Evolutionary conservation across 2,113 vertebrate genomes (phyloP), one percentile per base, ranked within the genome.

Genomic region (Gila orcuttii): DNA sequence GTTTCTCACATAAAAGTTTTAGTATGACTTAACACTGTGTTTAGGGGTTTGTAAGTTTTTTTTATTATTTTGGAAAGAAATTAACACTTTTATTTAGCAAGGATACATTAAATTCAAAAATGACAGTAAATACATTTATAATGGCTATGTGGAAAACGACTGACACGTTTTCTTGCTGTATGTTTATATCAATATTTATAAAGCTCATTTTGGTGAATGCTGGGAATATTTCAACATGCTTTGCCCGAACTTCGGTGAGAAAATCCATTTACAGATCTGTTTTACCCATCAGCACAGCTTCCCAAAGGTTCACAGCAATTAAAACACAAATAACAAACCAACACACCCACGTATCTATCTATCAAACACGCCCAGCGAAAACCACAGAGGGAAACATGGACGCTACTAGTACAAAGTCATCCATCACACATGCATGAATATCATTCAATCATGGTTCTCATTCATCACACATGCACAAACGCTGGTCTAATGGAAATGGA

Each of bases 391-490:
- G 60, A 50, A 69, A 82, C 45, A 69, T 55, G 78, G 23, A 28
- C 0, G 23, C 23, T 47, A 2, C 39, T 0, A 42, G 31, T 52
- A 83, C 45, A 13, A 1, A 13, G 68, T 83, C 68, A 83, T 83
- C 82, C 68, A 59, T 83, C 82, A 83, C 31, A 55, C 31, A 83
- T 73, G 13, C 21, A 83, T 73, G 47, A 28, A 71, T 55, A 83
- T 83, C 50, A 39, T 83, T 73, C 68, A 55, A 71, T 69, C 81
- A 57, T 3, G 6, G 13, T 28, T 25, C 55, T 60, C 52, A 39
- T 42, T 17, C 77, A 52, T 55, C 59, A 64, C 57, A 64, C 79
- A 68, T 25, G 47, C 79, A 81, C 42, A 69, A 64, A 68, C 2
- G 10, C 60, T 71, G 17, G 10, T 33, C 45, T 36, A 82, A 82